Evolutionary conservation across 2,888 invertebrate species (phyloP), one percentile per base, ranked within the genome.

Genomic region (Eulithis prunata): DNA sequence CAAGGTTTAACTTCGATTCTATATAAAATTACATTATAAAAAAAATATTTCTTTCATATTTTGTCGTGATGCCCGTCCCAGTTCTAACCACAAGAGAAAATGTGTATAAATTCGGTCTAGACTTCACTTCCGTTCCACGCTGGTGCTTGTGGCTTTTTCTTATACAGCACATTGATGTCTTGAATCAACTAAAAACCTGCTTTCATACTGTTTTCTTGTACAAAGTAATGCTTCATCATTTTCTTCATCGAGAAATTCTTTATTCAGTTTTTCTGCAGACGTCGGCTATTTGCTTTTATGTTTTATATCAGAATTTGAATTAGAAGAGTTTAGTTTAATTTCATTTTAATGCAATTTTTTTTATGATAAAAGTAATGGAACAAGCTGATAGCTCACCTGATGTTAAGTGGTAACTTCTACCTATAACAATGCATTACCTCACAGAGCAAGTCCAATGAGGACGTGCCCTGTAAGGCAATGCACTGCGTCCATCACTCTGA

Each of bases 41-140:
- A 32, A 32, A 10, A 41, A 3, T 10, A 41, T 41, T 41, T 41
- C 8, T 3, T 41, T 41, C 41, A 41, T 7, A 41, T 8, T 8
- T 41, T 41, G 41, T 32, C 6, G 21, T 32, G 21, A 55, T 13
- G 32, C 36, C 36, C n/a, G 59, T 56, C 38, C 52, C 62, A 62
- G 11, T 62, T 59, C 51, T 56, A 52, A 62, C 62, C 62, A 66
- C 66, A 62, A 66, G 60, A 63, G 56, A 62, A 59, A 66, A 54
- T 61, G 36, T 64, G 36, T 43, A 63, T 68, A 63, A 57, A 64
- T 59, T 58, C 51, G 52, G 67, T 66, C 63, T 62, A 62, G 67
- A 66, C 63, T 64, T 61, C 58, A 62, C 36, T 64, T 65, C 64
- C 63, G 71, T 73, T 71, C 71, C 71, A 70, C 47, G 62, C 66